Conservation (phyloP, 2,113 vertebrate genomes). For the Poeciliopsis occidentalis region DNA sequence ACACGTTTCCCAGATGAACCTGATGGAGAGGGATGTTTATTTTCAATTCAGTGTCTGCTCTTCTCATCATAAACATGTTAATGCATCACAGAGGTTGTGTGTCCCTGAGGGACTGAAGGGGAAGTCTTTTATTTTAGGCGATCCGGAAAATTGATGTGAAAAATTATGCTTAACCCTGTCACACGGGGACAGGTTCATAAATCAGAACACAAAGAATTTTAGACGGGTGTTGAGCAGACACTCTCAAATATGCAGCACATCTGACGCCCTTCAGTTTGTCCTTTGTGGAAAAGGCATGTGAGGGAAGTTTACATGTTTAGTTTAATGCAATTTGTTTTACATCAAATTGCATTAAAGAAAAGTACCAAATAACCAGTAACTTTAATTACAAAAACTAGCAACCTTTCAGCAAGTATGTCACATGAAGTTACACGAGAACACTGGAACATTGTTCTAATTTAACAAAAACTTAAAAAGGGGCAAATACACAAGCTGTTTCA, state of each 20-base stretch:
- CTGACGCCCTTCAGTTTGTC: constrained; percentile 62
- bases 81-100: constrained; percentile 42
- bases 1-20: constrained; percentile 38
- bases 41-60: constrained; percentile 5
- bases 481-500: neutral
- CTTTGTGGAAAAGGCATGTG: constrained; percentile 24
- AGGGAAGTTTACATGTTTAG: neutral
- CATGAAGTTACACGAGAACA: neutral
- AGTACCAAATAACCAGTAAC: neutral
- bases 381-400: constrained; percentile 19
- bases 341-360: constrained; percentile 8
- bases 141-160: constrained; percentile 53
- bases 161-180: constrained; percentile 61
- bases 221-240: constrained; percentile 52
- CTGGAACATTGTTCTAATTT: neutral
- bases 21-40: constrained; percentile 57
- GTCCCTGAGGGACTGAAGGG: constrained; percentile 58
- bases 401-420: constrained; percentile 19
- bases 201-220: constrained; percentile 45
- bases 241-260: constrained; percentile 34
- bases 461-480: neutral
- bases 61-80: constrained; percentile 46
- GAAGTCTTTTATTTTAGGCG: constrained; percentile 8
- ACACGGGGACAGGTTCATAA: constrained; percentile 63
- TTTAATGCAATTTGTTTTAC: neutral